Base-by-base conservation (phyloP, 2,888 invertebrate genomes). In the Aricia artaxerxes region DNA sequence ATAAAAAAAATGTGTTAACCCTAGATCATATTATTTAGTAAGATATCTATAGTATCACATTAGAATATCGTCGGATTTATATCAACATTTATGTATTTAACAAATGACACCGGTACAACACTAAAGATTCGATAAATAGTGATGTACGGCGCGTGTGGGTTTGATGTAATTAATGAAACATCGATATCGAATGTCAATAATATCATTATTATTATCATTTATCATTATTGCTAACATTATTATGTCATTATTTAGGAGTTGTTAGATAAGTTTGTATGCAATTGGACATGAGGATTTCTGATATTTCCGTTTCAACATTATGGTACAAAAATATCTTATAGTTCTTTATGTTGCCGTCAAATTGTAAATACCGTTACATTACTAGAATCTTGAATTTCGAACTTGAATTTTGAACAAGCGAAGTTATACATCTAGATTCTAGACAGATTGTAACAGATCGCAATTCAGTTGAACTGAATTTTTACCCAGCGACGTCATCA, bases 51-150 rank as follows among this genome's bases (percentile, higher is more conserved):
- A 84, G 83, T 83, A 84, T 83, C 83, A 84, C 84, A 85, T 85
- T 85, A 84, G 84, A 83, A 85, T 84, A 83, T 80, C 80, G 80
- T 75, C 73, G 84, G 85, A 85, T 85, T 84, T 85, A 85, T 85
- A 49, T 49, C 11, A 49, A 49, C 49, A 49, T 4, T 57, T 82
- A 80, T 81, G 82, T 83, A 81, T 80, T 64, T 82, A 82, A 84
- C 84, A 84, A 83, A 84, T 84, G 83, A 84, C 82, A 78, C 73
- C 73, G 78, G 81, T 82, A 83, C 75, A 76, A 35, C 76, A 76
- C 35, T 76, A 82, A 84, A 81, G 81, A 81, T 81, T 83, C 81
- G 83, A 81, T 84, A 83, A 81, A 80, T 79, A 73, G 73, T 24
- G 72, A 79, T 79, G 77, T 60, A 72, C 60, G 53, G 38, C 73